Evolutionary conservation across 92 coral and sea anemone species (phyloP), one percentile per base, ranked within the genome.

Genomic region (Epizoanthus rinbou): DNA sequence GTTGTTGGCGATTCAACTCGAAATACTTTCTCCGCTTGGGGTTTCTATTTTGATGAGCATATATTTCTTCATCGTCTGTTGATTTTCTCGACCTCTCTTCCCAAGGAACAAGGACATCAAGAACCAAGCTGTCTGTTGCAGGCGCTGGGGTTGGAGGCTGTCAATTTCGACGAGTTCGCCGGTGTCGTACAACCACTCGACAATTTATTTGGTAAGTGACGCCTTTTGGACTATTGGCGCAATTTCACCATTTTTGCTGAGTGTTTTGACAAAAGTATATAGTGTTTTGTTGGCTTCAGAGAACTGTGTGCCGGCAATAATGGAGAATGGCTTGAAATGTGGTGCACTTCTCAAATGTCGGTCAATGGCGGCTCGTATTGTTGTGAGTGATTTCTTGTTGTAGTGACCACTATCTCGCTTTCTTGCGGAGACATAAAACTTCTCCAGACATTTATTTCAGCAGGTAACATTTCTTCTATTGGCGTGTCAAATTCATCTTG

Each of bases 21-120:
- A 35, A 80, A 67, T 79, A 86, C 45, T 41, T 69, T 63, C 66
- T 16, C 83, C 76, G 24, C 63, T 67, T n/a, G 90, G 74, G 1
- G 86, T 74, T 80, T 82, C 54, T 73, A 87, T 66, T 16, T 24
- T 35, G 60, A 88, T 75, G 21, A 85, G 82, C 89, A 88, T 79
- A 64, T 80, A 21, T 47, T 80, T 85, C 80, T 69, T 73, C 57
- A 85, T 37, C 57, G 54, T 22, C 50, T 83, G 85, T 81, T 88
- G 89, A 65, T 88, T 88, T 74, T 84, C 88, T 71, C 92, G 39
- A 25, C 89, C 87, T 74, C 89, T 39, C 76, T 74, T 89, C 57
- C 87, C 89, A 33, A 64, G 88, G 69, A 80, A 89, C 22, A 89
- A 50, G 57, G 82, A 64, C 39, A 81, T 67, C 3, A 80, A 86